These are phyloP conservation scores for Slavum lentiscoides DNA, from an alignment of 2,888 invertebrate genomes.

Conservation along the genomic window DNA sequence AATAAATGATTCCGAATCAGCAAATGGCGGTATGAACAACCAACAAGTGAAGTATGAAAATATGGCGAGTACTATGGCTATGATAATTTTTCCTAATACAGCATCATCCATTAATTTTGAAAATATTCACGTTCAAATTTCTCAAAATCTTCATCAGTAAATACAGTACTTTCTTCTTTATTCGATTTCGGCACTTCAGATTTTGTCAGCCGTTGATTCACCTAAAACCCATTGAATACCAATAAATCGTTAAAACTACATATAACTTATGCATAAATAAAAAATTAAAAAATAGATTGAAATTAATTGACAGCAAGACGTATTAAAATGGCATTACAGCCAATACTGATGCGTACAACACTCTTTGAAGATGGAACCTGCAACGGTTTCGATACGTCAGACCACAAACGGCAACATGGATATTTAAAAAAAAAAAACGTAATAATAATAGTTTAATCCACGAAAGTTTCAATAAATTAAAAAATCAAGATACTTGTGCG, in stretches of 20 bases:
- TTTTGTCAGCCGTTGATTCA: slow-evolving; percentile 7
- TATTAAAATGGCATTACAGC: too few relatives aligned
- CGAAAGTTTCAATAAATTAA: too few relatives aligned
- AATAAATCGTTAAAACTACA: background rate
- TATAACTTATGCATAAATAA: too few relatives aligned
- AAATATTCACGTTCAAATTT: slow-evolving; percentile 71
- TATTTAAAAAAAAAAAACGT: too few relatives aligned
- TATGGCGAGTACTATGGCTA: slow-evolving; percentile 63
- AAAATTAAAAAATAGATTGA: too few relatives aligned
- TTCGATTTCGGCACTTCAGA: background rate
- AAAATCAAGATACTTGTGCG: too few relatives aligned
- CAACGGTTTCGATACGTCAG: too few relatives aligned
- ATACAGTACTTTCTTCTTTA: slow-evolving; percentile 65
- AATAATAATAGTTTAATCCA: too few relatives aligned
- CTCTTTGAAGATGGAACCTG: too few relatives aligned
- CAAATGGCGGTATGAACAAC: slow-evolving; percentile 72
- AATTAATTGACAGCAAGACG: too few relatives aligned
- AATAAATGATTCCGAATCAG: slow-evolving; percentile 65
- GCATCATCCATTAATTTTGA: slow-evolving; percentile 59
- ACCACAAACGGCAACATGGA: too few relatives aligned
- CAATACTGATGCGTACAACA: too few relatives aligned
- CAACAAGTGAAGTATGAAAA: slow-evolving; percentile 69
- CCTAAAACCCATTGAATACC: slow-evolving; percentile 4
- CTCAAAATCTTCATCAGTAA: slow-evolving; percentile 72
- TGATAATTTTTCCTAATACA: slow-evolving; percentile 64